These are phyloP conservation scores for Lasioglossum baleicum DNA, from an alignment of 1,140 invertebrate species.

Conservation along the genomic window DNA sequence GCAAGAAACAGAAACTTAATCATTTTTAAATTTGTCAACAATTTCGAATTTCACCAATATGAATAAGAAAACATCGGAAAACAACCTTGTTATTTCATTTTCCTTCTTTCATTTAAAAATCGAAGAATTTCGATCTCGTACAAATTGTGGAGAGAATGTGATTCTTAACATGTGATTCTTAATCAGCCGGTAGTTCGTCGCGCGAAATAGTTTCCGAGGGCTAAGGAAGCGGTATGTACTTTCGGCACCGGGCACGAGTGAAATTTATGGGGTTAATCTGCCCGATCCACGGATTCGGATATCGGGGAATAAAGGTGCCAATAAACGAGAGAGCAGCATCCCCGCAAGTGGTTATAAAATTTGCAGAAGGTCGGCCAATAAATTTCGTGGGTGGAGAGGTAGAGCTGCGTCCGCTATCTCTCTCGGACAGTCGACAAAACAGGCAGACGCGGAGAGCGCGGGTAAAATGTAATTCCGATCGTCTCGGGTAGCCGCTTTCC, in stretches of 20 bases:
- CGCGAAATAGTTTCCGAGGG: background rate
- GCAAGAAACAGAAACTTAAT: too few species aligned
- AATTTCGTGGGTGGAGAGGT: constrained; percentile 3
- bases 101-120: too few species aligned
- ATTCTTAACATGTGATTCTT: too few species aligned
- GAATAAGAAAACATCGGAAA: too few species aligned
- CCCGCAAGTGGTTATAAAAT: constrained; percentile 18
- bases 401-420: constrained; percentile 6
- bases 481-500: background rate
- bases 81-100: too few species aligned
- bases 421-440: constrained; percentile 35
- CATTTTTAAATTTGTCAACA: too few species aligned
- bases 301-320: background rate
- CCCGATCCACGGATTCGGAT: background rate
- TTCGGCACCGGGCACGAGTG: background rate
- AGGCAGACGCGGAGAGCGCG: constrained; percentile 9
- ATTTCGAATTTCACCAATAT: too few species aligned
- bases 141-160: too few species aligned
- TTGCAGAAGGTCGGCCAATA: constrained; percentile 6
- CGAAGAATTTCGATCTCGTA: too few species aligned
- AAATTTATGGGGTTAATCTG: background rate
- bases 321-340: constrained; percentile 8
- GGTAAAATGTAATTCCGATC: constrained; percentile 34
- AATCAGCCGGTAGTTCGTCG: too few species aligned
- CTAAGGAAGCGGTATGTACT: background rate